phyloP scores from a whole-genome alignment of 2,113 vertebrate genomes.

The Cyprinodon variegatus region DNA sequence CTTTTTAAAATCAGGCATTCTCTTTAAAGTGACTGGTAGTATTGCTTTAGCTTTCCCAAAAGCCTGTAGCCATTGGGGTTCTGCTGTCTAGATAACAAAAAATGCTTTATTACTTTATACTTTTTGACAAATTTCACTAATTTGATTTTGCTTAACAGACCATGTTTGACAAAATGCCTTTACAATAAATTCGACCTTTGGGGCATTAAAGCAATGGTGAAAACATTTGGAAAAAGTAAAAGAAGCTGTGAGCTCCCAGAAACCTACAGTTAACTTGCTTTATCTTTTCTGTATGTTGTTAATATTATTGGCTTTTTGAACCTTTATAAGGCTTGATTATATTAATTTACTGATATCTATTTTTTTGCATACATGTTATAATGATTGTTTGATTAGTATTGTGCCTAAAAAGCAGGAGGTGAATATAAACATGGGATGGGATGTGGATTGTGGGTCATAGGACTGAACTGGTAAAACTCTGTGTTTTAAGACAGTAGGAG shows the following conservation, averaged over 20 bases:
- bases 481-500: no score
- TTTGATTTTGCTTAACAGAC: background rate
- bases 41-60: constrained; percentile 41
- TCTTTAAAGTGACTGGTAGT: constrained; percentile 20
- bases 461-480: no score
- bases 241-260: constrained; percentile 9
- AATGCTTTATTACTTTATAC: constrained; percentile 42
- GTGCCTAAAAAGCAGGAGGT: no score
- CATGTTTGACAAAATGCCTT: background rate
- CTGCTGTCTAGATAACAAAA: constrained; percentile 46
- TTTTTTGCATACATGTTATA: no score
- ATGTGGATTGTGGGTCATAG: no score
- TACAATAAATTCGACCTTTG: background rate
- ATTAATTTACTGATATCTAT: no score
- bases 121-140: constrained; percentile 45
- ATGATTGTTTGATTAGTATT: no score
- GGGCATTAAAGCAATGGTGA: constrained; percentile 44
- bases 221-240: constrained; percentile 46
- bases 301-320: no score
- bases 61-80: constrained; percentile 44
- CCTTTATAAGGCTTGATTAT: no score
- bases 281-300: background rate
- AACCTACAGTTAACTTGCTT: background rate
- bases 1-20: constrained; percentile 32
- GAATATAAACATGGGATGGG: no score